phyloP scores from a whole-genome alignment of 2,113 vertebrate species.

The Malaclemys terrapin region DNA sequence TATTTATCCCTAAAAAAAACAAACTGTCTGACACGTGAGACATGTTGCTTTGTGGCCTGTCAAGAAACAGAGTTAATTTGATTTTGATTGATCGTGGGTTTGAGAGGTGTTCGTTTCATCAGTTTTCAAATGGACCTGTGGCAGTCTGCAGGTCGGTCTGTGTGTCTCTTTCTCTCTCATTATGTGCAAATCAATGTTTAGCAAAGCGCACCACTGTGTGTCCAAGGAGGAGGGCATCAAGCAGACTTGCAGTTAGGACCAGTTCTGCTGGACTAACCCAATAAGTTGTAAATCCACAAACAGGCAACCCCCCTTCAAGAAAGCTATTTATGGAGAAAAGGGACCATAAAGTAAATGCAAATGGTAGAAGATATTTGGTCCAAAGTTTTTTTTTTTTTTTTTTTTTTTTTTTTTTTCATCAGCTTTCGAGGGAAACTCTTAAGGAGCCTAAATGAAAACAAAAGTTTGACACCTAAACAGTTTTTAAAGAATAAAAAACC shows the following conservation, averaged over 20 bases:
- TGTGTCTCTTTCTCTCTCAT: no score
- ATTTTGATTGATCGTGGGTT: neutral
- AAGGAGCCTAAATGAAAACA: no score
- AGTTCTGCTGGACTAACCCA: neutral
- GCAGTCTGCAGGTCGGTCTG: neutral
- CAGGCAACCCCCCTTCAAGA: neutral
- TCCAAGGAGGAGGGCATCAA: neutral
- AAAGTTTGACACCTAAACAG: no score
- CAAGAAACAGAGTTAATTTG: neutral
- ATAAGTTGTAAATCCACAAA: neutral
- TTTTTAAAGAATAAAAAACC: neutral
- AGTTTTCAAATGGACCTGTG: neutral
- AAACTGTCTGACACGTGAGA: neutral
- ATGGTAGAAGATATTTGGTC: neutral
- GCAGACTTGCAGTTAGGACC: neutral
- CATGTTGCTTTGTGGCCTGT: neutral
- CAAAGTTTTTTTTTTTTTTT: neutral
- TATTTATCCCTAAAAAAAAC: neutral
- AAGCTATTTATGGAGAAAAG: neutral
- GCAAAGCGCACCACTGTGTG: neutral
- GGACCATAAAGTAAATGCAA: neutral
- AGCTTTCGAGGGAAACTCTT: neutral
- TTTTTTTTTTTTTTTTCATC: neutral
- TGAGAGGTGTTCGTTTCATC: fast-evolving
- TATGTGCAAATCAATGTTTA: no score